Percentiles rank a stretch among this genome's conserved stretches.
These are phyloP conservation scores for Eupithecia subfuscata DNA, from an alignment of 2,888 invertebrate genomes.

Conservation along the genomic window DNA sequence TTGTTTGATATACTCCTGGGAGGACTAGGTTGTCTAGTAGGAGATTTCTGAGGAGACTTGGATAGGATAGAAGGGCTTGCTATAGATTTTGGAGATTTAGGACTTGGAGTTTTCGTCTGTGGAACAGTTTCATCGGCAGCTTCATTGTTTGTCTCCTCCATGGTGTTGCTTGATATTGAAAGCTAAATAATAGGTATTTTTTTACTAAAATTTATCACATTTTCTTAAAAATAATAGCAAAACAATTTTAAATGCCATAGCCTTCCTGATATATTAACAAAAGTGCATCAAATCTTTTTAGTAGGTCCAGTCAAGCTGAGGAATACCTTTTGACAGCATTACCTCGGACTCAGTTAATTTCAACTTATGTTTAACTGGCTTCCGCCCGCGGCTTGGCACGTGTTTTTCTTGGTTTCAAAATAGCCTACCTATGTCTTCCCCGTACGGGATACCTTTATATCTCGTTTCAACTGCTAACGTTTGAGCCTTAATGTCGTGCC, in stretches of 20 bases:
- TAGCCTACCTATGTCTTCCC: background rate
- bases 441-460: background rate
- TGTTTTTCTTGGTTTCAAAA: background rate
- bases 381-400: background rate
- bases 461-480: no score
- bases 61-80: constrained; percentile 16
- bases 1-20: constrained; percentile 31
- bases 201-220: constrained; percentile 54
- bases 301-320: background rate
- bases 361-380: background rate
- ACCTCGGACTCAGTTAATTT: background rate
- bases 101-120: constrained; percentile 5
- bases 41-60: constrained; percentile 17
- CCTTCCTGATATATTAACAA: constrained; percentile 58
- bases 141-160: constrained; percentile 34
- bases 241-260: constrained; percentile 52
- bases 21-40: constrained; percentile 29
- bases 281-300: constrained; percentile 20
- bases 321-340: background rate
- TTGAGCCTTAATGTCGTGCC: no score
- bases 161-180: constrained; percentile 18
- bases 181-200: constrained; percentile 17
- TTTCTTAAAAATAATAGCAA: constrained; percentile 32
- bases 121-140: constrained; percentile 22
- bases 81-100: constrained; percentile 16